Evolutionary conservation across 2,797 vertebrate genomes (phyloP), one percentile per base, ranked within the genome.

Genomic region (Acestrorhynchus altus): DNA sequence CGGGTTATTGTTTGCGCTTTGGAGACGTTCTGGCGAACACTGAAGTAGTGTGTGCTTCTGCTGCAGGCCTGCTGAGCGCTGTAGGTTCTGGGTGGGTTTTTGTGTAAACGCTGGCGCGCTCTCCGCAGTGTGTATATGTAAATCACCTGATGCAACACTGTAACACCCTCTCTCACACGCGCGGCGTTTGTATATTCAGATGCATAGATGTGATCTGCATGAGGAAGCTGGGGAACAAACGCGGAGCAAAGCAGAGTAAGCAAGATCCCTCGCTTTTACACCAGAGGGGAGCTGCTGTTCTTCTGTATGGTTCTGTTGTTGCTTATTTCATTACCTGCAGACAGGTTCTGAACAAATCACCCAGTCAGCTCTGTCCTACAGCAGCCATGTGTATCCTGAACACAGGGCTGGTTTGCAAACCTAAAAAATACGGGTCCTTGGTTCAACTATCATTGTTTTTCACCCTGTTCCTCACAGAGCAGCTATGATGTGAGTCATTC

Each of bases 1-100:
- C 1, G 68, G 67, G 49, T n/a, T 47, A 54, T 28, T 77, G 71
- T 80, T 61, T 80, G 74, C 64, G 44, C 57, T 77, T 70, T 46
- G 63, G 51, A 80, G 60, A 26, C 51, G 44, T 61, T 31, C 24
- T 76, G 18, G n/a, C 51, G 18, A 10, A 61, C 44, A 28, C 31
- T 61, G 59, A n/a, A 52, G 44, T 63, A 28, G 42, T 70, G 20
- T 70, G 39, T 13, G 40, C 1, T 49, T 49, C 47, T 49, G 47
- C 47, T 18, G 47, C 47, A 1, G 40, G 47, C 47, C 16, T 49
- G 15, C 16, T 49, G 15, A 8, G 40, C 7, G 46, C 46, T 49
- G 15, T 49, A 5, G 46, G 15, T 49, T 49, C 16, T 0, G 16
- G n/a, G 66, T 5, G 12, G 26, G 24, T 18, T 44, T 12, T 70